A percentile compares a stretch with the other conserved stretches of the same genome.
phyloP scores from a whole-genome alignment of 2,797 vertebrate genomes.

The Pangasius djambal region DNA sequence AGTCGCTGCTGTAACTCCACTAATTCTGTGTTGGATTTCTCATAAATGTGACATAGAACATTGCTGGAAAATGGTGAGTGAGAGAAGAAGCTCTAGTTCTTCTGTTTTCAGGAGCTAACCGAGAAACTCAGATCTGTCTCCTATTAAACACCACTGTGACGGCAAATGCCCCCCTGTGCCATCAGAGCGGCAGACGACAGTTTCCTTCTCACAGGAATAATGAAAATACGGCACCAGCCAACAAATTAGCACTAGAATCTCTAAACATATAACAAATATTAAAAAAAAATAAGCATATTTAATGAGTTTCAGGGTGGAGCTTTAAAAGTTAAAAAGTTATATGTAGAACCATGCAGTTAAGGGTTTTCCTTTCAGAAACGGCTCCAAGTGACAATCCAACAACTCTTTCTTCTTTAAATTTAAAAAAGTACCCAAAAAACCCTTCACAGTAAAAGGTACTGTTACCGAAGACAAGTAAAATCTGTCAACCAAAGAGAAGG shows the following conservation, averaged over 20 bases:
- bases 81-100: background rate
- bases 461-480: background rate
- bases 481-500: background rate
- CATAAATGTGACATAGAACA: background rate
- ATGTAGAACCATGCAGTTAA: background rate
- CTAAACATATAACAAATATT: background rate
- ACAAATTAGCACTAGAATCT: background rate
- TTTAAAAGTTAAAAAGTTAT: background rate
- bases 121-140: background rate
- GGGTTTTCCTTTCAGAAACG: background rate
- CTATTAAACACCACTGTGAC: background rate
- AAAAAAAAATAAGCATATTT: background rate
- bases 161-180: background rate
- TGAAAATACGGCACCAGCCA: background rate
- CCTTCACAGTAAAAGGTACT: background rate
- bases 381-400: background rate
- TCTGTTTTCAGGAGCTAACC: background rate
- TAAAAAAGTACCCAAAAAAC: background rate
- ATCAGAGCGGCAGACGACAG: background rate
- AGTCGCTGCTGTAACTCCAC: background rate
- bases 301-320: background rate
- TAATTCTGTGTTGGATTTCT: background rate
- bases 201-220: background rate
- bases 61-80: background rate
- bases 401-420: background rate